These are phyloP conservation scores for Malurus splendens DNA, from an alignment of 2,797 vertebrate genomes.

Conservation along the genomic window DNA sequence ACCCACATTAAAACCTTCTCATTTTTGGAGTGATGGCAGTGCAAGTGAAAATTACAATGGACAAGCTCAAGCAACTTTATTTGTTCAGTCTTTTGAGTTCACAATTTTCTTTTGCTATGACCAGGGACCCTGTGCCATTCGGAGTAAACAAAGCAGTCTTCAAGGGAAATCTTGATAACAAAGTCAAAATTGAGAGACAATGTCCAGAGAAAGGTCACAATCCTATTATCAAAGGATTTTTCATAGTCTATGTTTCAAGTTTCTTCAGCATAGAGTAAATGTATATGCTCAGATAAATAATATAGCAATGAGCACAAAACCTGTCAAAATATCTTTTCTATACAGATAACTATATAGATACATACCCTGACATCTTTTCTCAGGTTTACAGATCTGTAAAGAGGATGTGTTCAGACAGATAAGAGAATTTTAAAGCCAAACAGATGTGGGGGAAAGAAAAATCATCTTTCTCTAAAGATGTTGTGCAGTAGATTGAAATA, in stretches of 20 bases:
- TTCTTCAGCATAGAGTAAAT: not conserved
- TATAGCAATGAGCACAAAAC: not conserved
- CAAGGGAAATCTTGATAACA: not conserved
- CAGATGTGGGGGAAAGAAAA: not conserved
- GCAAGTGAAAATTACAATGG: not conserved
- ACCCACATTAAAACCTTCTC: not conserved
- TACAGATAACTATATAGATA: not conserved
- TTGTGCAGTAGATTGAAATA: not conserved
- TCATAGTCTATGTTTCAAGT: not conserved
- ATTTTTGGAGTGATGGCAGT: not conserved
- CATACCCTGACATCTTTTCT: not conserved
- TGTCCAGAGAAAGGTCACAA: not conserved
- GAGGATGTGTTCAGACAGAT: not conserved
- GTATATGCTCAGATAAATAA: not conserved
- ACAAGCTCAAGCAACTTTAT: not conserved
- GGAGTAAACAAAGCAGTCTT: not conserved
- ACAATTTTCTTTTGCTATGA: not conserved
- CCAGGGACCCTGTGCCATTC: not conserved
- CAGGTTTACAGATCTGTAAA: not conserved
- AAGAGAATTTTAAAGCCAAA: not conserved
- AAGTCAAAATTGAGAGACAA: not conserved
- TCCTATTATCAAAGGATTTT: not conserved
- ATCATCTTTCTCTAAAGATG: not conserved
- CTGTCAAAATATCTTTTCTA: not conserved
- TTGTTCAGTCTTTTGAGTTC: not conserved